Conservation (phyloP, 2,113 vertebrate species). For the Mixornis gularis region DNA sequence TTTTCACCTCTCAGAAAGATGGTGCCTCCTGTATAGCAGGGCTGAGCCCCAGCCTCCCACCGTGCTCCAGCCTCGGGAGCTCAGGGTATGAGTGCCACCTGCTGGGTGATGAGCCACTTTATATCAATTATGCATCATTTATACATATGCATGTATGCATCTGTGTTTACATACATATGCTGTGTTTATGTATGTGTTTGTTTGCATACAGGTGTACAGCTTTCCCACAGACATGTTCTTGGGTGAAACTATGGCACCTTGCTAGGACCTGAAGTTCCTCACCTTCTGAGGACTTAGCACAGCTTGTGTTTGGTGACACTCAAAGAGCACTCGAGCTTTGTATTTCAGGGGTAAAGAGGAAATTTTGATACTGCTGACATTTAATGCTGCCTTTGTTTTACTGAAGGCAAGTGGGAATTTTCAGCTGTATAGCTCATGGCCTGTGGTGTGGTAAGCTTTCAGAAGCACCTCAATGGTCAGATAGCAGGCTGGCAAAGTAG, state of each 20-base stretch:
- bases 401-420: neutral
- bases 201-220: neutral
- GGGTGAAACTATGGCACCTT: neutral
- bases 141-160: too few relatives aligned
- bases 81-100: slow-evolving; percentile 40
- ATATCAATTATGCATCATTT: neutral
- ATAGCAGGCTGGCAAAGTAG: neutral
- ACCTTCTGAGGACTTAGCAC: neutral
- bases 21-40: neutral
- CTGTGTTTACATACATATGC: neutral
- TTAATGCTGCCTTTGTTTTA: neutral
- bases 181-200: neutral
- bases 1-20: neutral
- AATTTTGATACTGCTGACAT: neutral
- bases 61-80: neutral
- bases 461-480: neutral
- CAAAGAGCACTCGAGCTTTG: neutral
- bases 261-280: neutral
- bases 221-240: neutral
- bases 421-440: neutral
- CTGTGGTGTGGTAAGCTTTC: neutral
- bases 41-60: neutral
- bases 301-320: neutral
- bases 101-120: slow-evolving; percentile 8
- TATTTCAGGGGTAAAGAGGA: neutral